Base-by-base conservation (phyloP, 2,113 vertebrate genomes). In the Xiphias gladius region DNA sequence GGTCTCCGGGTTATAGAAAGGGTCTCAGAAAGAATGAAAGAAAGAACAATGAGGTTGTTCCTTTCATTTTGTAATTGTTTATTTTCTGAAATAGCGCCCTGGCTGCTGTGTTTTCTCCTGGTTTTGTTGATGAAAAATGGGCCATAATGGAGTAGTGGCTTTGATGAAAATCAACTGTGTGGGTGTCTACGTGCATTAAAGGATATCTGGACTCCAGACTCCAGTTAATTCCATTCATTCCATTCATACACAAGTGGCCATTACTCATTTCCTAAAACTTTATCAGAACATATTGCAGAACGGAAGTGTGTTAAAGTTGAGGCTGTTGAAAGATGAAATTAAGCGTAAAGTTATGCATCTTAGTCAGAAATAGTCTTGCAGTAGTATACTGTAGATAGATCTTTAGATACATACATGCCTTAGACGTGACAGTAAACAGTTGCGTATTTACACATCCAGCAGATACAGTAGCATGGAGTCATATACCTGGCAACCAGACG, bases 251-350 rank as follows among this genome's bases (percentile, higher is more conserved):
- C 32, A 86, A 58, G 66, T 65, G 57, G 13, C 3, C 1, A 9
- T 87, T 82, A 82, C 28, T 88, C 71, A 84, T 86, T 84, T 79
- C 67, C 57, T 52, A 59, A 26, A 83, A 48, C 16, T 28, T 50
- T n/a, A 59, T 32, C 19, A 22, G 14, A 58, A 11, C 32, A 4
- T 28, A 24, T 5, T 12, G 19, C 12, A 76, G 55, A 73, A n/a
- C 20, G 65, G 43, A 54, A 79, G 5, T 39, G 59, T 52, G 32
- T 54, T 52, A 9, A 69, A 55, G 48, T 32, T 20, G 1, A 24
- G 48, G 24, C 55, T 26, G 55, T 3, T 58, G 57, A 58, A 58
- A 58, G 52, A 10, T 11, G 7, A 55, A n/a, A 20, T 52, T 22
- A 52, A 52, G 50, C 17, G 6, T 3, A 54, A 54, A 22, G 50